Evolutionary conservation across 2,113 vertebrate species (phyloP), one percentile per base, ranked within the genome.

Genomic region (Cettia cetti): DNA sequence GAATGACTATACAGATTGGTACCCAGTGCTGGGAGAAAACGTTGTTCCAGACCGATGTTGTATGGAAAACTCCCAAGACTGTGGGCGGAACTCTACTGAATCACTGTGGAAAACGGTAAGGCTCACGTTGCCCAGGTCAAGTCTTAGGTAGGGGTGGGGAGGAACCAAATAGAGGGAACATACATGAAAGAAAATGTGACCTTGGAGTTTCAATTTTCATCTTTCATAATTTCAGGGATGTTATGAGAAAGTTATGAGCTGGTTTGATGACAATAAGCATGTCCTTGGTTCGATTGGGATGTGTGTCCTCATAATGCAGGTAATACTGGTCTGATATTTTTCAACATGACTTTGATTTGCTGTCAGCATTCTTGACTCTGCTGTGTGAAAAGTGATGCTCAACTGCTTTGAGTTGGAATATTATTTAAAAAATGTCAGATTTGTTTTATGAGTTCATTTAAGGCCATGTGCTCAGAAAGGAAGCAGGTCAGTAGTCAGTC

Each of bases 11-110:
- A 99, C 98, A 0, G 99, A 99, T 80, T 99, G 99, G 99, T 99
- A 98, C 44, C 98, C 98, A 6, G 99, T 99, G 75, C 97, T 99
- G 77, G 98, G 99, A 80, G 98, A 99, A 86, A 99, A 99, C 85
- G 97, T 97, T 16, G 99, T 99, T 44, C 99, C 99, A 6, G 99
- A 99, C 96, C 98, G 99, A 91, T 99, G 99, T 93, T 99, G 99
- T 94, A 98, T 98, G 61, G 99, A 99, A 92, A 99, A 99, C 95
- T 99, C 99, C 89, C 99, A 99, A 96, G 98, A 99, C 95, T 99
- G 99, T 65, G 99, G 99, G 23, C 98, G 97, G 5, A 99, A 99
- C 80, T 96, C 98, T 80, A 99, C 99, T 31, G 99, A 98, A 85
- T 96, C 98, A 81, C 98, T 99, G 95, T 99, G 99, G 99, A 98